Base-by-base conservation (phyloP, 2,888 invertebrate species). In the Drosophila limbata region DNA sequence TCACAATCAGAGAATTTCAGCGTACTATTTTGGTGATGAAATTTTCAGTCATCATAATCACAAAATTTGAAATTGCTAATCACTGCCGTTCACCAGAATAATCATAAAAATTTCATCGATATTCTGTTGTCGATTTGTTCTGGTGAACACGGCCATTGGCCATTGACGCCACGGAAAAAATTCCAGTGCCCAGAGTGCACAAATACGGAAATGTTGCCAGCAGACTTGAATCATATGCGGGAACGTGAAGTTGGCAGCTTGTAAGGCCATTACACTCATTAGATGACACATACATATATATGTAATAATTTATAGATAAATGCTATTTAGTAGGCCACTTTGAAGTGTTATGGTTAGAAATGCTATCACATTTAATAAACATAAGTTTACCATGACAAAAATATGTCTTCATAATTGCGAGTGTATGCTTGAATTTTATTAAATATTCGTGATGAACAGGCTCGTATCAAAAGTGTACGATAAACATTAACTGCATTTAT, bases 101-200 rank as follows among this genome's bases (percentile, higher is more conserved):
- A 25, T 25, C 21, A 25, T 25, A 25, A 4, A 5, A 5, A 25
- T 25, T 25, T 25, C 21, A 25, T 25, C 21, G 21, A 25, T 25
- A 25, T 25, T 25, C 21, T 4, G 21, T 25, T 25, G 21, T 25
- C 21, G 21, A 25, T 25, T 25, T 25, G 21, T 25, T 25, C 21
- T 25, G 21, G 21, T 25, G 5, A 25, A 25, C 21, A 25, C 21
- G 4, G 21, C 21, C 21, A 1, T 19, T 19, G 4, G 21, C 21
- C 21, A 1, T 19, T 19, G 3, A 19, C 19, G 3, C 19, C 19
- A 19, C 94, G 98, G 4, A 98, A 99, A 91, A 99, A 99, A 92
- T 99, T 99, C 93, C 98, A 98, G 92, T 99, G 98, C 90, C 98
- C 98, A 0, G 97, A 98, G 91, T 98, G 98, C 92, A 96, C 95